Evolutionary conservation across 2,797 vertebrate genomes (phyloP), one percentile per base, ranked within the genome.

Genomic region (Capromys pilorides): DNA sequence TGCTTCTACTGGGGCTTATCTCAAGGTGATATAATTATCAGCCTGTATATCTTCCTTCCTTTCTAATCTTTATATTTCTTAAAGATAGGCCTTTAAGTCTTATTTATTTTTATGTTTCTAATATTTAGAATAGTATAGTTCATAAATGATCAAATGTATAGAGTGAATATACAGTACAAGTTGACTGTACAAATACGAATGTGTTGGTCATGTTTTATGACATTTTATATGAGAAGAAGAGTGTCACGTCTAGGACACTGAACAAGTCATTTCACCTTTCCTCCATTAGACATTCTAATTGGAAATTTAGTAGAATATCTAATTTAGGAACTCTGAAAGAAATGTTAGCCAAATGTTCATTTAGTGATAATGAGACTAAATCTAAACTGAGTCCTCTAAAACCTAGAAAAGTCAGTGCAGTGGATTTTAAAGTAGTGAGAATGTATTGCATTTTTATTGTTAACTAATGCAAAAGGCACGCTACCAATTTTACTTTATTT

Each of bases 141-240:
- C 18, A 80, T 67, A 90, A 87, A 61, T 31, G 28, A 92, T 14
- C 12, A 94, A 67, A 67, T 88, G 13, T 69, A 4, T 22, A 77
- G 39, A 80, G 31, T 79, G 41, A 84, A 57, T 91, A 45, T 79
- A 22, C 22, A 39, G 45, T 77, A 51, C 64, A 86, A 73, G 28
- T 75, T 85, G 71, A 84, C 77, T 66, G 13, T 79, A 67, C 28
- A 89, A 85, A 18, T 39, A 6, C 62, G 41, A 82, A 16, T 93
- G 78, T 86, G 21, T 79, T 90, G 41, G 36, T 59, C 64, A 90
- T 18, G 33, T n/a, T 73, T 61, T 86, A 66, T 79, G 62, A 51
- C 31, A 77, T 80, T 88, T 80, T 73, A 80, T 59, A 87, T 77
- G 71, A 88, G 66, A 95, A 92, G 28, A 77, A 93, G n/a, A 78